A percentile compares a stretch with the other conserved stretches of the same genome.
phyloP scores from a whole-genome alignment of 2,113 vertebrate species.

The Vimba vimba region DNA sequence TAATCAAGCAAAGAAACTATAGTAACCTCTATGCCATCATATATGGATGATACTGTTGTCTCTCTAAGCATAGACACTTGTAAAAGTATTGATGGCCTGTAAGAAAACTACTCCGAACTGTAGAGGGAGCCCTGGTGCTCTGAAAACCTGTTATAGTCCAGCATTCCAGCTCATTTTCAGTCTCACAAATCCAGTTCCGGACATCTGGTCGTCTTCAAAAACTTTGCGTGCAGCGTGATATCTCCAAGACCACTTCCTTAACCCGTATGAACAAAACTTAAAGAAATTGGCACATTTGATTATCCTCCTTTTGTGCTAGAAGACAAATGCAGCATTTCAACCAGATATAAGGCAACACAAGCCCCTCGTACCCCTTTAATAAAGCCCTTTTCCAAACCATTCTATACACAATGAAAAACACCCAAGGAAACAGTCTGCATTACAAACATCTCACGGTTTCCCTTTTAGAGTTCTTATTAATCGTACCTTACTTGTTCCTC shows the following conservation, averaged over 20 bases:
- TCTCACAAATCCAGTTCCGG: not conserved
- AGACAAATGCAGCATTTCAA: slow-evolving; percentile 22
- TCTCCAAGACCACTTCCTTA: not conserved
- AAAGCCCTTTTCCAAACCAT: not conserved
- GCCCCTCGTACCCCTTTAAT: not conserved
- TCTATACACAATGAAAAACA: not conserved
- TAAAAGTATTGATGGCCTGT: slow-evolving; percentile 5
- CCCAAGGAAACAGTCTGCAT: not conserved
- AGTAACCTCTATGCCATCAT: not conserved
- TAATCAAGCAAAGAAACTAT: not conserved
- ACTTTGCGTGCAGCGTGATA: slow-evolving; percentile 2
- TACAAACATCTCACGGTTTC: not conserved
- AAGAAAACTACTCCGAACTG: slow-evolving; percentile 12
- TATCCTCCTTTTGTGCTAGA: not conserved
- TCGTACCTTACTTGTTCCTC: not conserved
- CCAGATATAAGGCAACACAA: slow-evolving; percentile 6
- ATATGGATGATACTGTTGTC: not conserved
- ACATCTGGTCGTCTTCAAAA: slow-evolving; percentile 2
- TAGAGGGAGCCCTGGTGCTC: slow-evolving; percentile 8
- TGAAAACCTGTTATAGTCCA: not conserved
- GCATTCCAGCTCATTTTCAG: slow-evolving; percentile 12
- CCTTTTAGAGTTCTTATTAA: not conserved
- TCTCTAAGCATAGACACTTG: not conserved
- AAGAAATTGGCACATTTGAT: slow-evolving; percentile 14
- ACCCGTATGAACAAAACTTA: not conserved